Conservation (phyloP, 2,797 vertebrate species). For the Sciurus carolinensis region DNA sequence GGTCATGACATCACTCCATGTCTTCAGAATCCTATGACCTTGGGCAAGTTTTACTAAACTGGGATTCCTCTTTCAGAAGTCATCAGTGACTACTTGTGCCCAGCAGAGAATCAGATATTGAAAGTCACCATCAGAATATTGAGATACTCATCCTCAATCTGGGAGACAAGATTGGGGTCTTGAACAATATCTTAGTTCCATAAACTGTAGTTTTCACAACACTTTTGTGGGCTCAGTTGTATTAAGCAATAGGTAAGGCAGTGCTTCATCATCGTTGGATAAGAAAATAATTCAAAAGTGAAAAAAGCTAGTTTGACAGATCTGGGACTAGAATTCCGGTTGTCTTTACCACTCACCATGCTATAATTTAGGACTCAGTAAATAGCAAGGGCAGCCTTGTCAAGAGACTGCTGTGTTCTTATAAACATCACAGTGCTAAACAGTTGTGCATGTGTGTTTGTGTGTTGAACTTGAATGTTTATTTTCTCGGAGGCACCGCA, state of each 20-base stretch:
- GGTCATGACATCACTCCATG: neutral
- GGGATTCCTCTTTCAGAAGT: neutral
- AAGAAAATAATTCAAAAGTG: neutral
- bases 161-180: neutral
- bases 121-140: neutral
- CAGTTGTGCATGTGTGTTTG: neutral
- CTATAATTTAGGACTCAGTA: neutral
- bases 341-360: neutral
- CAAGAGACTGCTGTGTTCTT: neutral
- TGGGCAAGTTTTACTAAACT: neutral
- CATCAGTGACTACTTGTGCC: neutral
- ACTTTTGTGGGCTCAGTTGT: neutral
- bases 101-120: neutral
- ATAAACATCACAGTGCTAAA: fast-evolving
- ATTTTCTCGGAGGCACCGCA: neutral
- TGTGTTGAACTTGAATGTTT: too few relatives aligned
- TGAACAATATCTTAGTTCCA: neutral
- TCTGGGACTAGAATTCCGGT: neutral
- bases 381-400: neutral
- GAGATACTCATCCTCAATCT: neutral
- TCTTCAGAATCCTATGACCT: neutral
- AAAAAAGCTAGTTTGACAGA: neutral
- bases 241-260: neutral
- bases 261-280: neutral
- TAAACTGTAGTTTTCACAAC: neutral